Base-by-base conservation (phyloP, 2,797 vertebrate genomes). In the Sebastes umbrosus region DNA sequence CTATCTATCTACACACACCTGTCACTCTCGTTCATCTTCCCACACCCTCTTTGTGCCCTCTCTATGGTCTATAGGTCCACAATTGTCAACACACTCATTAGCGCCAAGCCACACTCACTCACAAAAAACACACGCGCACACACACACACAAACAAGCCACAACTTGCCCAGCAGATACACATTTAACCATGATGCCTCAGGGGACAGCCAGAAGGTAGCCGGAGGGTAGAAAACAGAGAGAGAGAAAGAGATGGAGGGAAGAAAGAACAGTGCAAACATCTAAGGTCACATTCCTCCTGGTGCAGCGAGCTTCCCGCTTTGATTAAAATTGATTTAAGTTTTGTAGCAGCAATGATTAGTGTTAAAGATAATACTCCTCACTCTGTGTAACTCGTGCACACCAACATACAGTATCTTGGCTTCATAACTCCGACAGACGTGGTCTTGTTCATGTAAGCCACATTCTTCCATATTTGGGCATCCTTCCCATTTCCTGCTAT, bases 191-290 rank as follows among this genome's bases (percentile, higher is more conserved):
- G 87, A 82, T 20, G 91, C 93, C 93, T 91, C 89, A 24, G 88
- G 92, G 92, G 91, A 93, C 89, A 88, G 92, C 91, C 87, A 73
- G 86, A 77, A 90, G 92, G 84, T 89, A 89, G 91, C 92, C 88
- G 57, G 83, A 77, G 89, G 92, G 86, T 67, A 86, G 73, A 90
- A 87, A 87, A 86, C 86, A 87, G 65, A 90, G 83, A 76, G 83
- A 76, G 85, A 83, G 75, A 87, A 75, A 83, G 74, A 84, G 87
- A 82, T 73, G 78, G 85, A 78, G 80, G 79, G 88, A 82, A 90
- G 72, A 91, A 87, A 89, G 87, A 85, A 79, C 78, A 82, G 64
- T 76, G 75, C 50, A 80, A 90, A 93, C 84, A 93, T 93, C 89
- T 93, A 74, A 92, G 85, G 89, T 90, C 89, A 89, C 75, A 82